These are phyloP conservation scores for Rallus crepitans DNA, from an alignment of 2,797 vertebrate genomes.

Conservation along the genomic window DNA sequence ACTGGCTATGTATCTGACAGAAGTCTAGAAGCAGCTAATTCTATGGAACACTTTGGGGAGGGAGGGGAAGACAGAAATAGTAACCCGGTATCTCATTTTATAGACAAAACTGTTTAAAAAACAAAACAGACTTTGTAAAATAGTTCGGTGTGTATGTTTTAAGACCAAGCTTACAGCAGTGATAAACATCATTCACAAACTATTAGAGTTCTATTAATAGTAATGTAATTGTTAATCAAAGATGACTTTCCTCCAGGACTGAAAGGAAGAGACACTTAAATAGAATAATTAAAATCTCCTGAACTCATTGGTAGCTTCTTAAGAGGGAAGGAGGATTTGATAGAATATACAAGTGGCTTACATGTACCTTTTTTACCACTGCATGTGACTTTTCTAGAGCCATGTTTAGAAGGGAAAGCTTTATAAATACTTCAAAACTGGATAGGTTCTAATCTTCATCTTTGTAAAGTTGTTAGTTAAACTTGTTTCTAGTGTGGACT, in stretches of 20 bases:
- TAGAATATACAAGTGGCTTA: not conserved
- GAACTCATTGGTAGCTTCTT: not conserved
- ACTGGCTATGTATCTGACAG: not conserved
- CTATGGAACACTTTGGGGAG: not conserved
- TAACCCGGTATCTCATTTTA: not conserved
- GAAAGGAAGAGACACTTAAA: not conserved
- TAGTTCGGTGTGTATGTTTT: fast-evolving
- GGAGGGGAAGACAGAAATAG: not conserved
- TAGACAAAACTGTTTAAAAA: not conserved
- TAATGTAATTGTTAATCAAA: not conserved
- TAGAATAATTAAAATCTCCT: not conserved
- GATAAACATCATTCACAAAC: not conserved
- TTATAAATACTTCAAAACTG: not conserved
- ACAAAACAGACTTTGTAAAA: not conserved
- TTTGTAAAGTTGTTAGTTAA: not conserved
- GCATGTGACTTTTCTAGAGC: not conserved
- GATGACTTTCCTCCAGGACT: not conserved
- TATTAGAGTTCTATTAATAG: not conserved
- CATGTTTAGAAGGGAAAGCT: not conserved
- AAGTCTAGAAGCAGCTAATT: not conserved
- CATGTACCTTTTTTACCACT: not conserved
- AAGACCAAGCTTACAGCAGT: not conserved
- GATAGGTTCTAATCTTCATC: not conserved
- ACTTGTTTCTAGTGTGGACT: not conserved
- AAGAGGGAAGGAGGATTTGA: not conserved